phyloP scores from a whole-genome alignment of 2,797 vertebrate species.

The Bovichtus diacanthus region DNA sequence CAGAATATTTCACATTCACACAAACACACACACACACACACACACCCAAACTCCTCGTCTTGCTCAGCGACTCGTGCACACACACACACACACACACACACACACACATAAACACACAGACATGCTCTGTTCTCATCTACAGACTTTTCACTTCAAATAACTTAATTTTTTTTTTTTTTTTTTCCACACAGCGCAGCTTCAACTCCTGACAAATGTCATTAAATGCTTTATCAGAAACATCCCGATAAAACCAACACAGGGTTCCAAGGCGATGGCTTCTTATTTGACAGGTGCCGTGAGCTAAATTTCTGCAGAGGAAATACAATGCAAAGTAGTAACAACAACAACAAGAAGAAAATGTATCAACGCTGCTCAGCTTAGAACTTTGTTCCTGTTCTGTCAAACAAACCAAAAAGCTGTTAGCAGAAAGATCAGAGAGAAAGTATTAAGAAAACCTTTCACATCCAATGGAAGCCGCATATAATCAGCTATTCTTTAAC shows the following conservation, averaged over 20 bases:
- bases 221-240: conserved; percentile 71
- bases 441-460: conserved; percentile 24
- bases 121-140: conserved; percentile 48
- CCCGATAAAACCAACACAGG: conserved; percentile 68
- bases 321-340: conserved; percentile 62
- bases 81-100: conserved; percentile 26
- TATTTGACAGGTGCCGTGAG: conserved; percentile 64
- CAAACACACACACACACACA: conserved; percentile 28
- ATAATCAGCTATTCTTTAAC: not conserved
- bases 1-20: conserved; percentile 40
- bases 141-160: conserved; percentile 58
- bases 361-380: conserved; percentile 39
- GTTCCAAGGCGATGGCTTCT: conserved; percentile 52
- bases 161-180: conserved; percentile 3
- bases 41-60: conserved; percentile 19
- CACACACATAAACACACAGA: not conserved
- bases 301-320: conserved; percentile 66
- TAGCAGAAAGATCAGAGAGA: conserved; percentile 46
- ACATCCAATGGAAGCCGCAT: not conserved
- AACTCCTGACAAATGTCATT: conserved; percentile 75
- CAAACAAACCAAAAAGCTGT: conserved; percentile 80
- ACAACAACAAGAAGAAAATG: conserved; percentile 77
- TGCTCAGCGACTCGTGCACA: conserved; percentile 30
- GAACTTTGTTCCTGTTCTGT: conserved; percentile 79
- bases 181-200: conserved; percentile 41